Evolutionary conservation across 2,113 vertebrate genomes (phyloP), one percentile per base, ranked within the genome.

Genomic region (Garra rufa): DNA sequence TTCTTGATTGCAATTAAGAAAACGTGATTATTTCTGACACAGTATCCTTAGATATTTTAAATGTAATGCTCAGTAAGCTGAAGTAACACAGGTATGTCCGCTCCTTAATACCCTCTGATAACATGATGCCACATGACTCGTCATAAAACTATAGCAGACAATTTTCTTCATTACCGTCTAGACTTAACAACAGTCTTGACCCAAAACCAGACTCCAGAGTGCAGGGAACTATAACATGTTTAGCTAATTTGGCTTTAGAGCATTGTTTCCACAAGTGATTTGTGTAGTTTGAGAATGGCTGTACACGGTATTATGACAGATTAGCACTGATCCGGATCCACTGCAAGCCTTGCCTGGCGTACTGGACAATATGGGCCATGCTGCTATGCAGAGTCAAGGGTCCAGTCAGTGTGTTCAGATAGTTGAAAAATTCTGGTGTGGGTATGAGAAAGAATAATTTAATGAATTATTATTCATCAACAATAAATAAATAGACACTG

Each of bases 301-400:
- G 38, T 83, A 38, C 57, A 81, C 34, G 50, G 65, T 41, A 89
- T 94, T 95, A 98, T 21, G 95, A 93, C 78, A 96, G 93, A 91
- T 97, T 97, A 91, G 95, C 76, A 77, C 96, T 98, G 48, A 96
- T 97, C 82, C 97, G 95, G 87, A 99, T 96, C 98, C 98, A 99
- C 92, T 98, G 96, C 48, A 99, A 95, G 91, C 97, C 98, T 92
- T 99, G 98, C 87, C 97, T 95, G 86, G 96, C 98, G 92, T 99
- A 99, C 83, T 97, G 97, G 82, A 99, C 98, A 74, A 98, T 93
- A 76, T 98, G 97, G 85, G 96, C 95, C 91, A 99, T 96, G 93
- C 95, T 98, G 93, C 98, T 99, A 93, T 99, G 97, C 87, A 99
- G 95, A 89, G 98, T 99, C 92, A 99, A 86, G 0, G 97, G 97